These are phyloP conservation scores for Heliocidaris tuberculata DNA, from an alignment of 35 echinoderm and acorn worm genomes.

Conservation along the genomic window DNA sequence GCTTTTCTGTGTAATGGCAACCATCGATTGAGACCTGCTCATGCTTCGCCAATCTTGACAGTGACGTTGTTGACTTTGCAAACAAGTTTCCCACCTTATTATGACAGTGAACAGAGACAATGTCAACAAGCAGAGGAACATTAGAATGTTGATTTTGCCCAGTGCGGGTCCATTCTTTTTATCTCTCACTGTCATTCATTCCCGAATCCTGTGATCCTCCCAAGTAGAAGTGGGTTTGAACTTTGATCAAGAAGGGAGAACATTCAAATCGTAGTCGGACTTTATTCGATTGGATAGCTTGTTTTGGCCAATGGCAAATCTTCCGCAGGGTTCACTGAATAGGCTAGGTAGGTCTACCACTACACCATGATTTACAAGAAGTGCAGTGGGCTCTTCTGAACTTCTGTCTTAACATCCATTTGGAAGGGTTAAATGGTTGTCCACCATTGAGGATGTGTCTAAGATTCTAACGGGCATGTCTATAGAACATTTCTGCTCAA, in stretches of 20 bases:
- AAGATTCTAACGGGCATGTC: no score
- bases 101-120: conserved; percentile 16
- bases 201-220: neutral
- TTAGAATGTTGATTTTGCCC: neutral
- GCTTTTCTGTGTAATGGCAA: conserved; percentile 11
- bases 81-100: conserved; percentile 11
- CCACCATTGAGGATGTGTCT: no score
- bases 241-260: neutral
- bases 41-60: conserved; percentile 9
- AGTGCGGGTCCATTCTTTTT: neutral
- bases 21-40: conserved; percentile 6
- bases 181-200: neutral
- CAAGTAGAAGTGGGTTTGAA: neutral
- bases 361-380: no score
- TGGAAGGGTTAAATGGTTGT: no score
- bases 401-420: no score
- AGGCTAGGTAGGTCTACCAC: no score
- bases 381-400: no score
- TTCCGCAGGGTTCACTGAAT: neutral
- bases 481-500: no score
- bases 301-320: neutral
- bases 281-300: neutral
- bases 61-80: conserved; percentile 3
- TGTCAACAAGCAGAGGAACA: conserved; percentile 1
- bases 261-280: neutral